Conservation (phyloP, 2,888 invertebrate genomes). For the Amiota minor region DNA sequence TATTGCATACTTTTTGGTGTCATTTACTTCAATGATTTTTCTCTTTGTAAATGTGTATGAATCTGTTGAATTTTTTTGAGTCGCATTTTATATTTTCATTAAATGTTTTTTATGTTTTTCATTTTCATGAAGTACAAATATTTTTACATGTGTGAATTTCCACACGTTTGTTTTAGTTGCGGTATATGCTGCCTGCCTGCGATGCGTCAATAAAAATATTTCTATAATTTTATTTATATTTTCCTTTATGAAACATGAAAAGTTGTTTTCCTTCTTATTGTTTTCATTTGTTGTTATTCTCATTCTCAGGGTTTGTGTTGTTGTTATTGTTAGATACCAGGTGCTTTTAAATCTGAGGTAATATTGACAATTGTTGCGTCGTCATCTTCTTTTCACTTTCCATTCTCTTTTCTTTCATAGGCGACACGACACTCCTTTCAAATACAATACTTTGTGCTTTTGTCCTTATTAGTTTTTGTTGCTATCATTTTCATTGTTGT, state of each 20-base stretch:
- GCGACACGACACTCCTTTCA: too few relatives aligned
- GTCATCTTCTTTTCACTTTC: neutral
- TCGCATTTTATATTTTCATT: too few relatives aligned
- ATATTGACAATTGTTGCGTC: conserved; percentile 16
- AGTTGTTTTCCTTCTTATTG: neutral
- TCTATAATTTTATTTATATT: conserved; percentile 4
- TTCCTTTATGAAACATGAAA: neutral
- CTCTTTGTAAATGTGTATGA: too few relatives aligned
- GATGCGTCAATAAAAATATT: neutral
- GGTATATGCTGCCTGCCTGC: neutral
- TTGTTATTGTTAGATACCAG: conserved; percentile 29
- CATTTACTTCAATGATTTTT: too few relatives aligned
- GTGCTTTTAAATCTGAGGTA: conserved; percentile 1
- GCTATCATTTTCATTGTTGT: neutral
- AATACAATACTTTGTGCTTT: too few relatives aligned
- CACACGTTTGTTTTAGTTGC: neutral
- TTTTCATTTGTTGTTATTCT: conserved; percentile 30
- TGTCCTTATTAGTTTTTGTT: too few relatives aligned
- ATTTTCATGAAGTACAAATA: conserved; percentile 37
- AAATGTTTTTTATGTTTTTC: too few relatives aligned
- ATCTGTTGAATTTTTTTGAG: too few relatives aligned
- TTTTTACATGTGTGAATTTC: conserved; percentile 49
- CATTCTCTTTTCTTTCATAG: too few relatives aligned
- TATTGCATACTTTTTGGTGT: too few relatives aligned
- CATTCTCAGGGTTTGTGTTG: conserved; percentile 29